Base-by-base conservation (phyloP, 2,888 invertebrate genomes). In the Allophyes oxyacanthae region DNA sequence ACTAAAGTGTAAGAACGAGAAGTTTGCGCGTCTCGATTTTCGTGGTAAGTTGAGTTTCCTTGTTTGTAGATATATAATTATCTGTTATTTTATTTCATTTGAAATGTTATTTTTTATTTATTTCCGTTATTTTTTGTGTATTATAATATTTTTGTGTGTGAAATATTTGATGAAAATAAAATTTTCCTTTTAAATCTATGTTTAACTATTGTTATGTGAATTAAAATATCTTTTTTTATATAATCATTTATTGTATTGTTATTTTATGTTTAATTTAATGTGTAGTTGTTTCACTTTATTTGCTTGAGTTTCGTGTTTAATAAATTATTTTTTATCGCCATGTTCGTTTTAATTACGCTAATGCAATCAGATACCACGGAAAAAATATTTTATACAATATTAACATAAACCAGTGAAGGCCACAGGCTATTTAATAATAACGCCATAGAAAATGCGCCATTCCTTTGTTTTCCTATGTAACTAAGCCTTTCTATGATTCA, bases 1-100 rank as follows among this genome's bases (percentile, higher is more conserved):
- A 48, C 91, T 96, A 13, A 96, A 96, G 87, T 94, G 95, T 79
- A 96, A 96, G 82, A 95, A 95, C 9, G 96, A 96, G 72, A 96
- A 96, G 81, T 94, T 95, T 65, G 96, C 95, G 46, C 95, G 95
- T 71, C 90, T 96, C 67, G 96, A 96, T 70, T 98, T 98, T 83
- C 92, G 98, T 94, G 97, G 98, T 98, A 94, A 95, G 96, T 81
- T 50, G 41, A 48, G 26, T 60, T 20, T 37, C 0, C 14, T n/a
- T 3, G 10, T 11, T 14, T 20, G 2, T 8, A 9, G 33, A 1
- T 11, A 40, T 11, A 13, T 3, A 11, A 14, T 1, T 4, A 28
- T 1, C 7, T 4, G 6, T 28, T 28, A 43, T 33, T 15, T 8
- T n/a, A 0, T 32, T 32, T 2, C n/a, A 11, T 32, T 34, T 28